Conservation (phyloP, 1,140 invertebrate species). For the Zaprionus africanus region DNA sequence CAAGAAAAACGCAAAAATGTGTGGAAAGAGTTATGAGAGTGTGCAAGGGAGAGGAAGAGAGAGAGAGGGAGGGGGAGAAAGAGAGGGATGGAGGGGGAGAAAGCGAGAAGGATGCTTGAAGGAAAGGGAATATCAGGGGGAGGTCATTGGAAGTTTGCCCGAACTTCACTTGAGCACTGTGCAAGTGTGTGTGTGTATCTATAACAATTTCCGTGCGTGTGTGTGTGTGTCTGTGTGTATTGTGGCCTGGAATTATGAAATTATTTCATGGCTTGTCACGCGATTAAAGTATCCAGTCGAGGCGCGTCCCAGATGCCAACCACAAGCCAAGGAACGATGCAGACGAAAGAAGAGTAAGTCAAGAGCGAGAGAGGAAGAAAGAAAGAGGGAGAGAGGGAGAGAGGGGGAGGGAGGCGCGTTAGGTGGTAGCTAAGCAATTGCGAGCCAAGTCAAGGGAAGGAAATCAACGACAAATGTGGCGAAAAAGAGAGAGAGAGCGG, state of each 20-base stretch:
- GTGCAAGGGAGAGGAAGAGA: not conserved
- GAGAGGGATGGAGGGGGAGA: not conserved
- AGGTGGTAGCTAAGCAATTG: constrained; percentile 1
- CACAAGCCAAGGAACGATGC: not conserved
- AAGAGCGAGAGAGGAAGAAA: not conserved
- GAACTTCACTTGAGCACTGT: constrained; percentile 11
- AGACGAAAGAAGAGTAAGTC: too few species aligned
- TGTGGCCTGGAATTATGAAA: constrained; percentile 66
- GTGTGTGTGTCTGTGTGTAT: constrained; percentile 7
- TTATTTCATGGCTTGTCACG: constrained; percentile 61
- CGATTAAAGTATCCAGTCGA: constrained; percentile 53
- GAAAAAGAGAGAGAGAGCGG: not conserved
- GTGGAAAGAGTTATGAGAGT: constrained; percentile 30
- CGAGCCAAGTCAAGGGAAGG: constrained; percentile 7
- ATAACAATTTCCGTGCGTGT: constrained; percentile 28
- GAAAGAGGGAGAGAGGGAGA: not conserved
- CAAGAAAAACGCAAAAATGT: constrained; percentile 14
- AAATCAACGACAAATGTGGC: constrained; percentile 5
- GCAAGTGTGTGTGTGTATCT: constrained; percentile 27
- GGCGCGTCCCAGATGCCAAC: constrained; percentile 7
- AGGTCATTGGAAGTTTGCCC: constrained; percentile 30
- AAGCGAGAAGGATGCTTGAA: not conserved
- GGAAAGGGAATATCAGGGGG: not conserved
- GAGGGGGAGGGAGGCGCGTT: too few species aligned
- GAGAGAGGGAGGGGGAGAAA: not conserved